Conservation (phyloP, 2,797 vertebrate genomes). For the Linurgus olivaceus region DNA sequence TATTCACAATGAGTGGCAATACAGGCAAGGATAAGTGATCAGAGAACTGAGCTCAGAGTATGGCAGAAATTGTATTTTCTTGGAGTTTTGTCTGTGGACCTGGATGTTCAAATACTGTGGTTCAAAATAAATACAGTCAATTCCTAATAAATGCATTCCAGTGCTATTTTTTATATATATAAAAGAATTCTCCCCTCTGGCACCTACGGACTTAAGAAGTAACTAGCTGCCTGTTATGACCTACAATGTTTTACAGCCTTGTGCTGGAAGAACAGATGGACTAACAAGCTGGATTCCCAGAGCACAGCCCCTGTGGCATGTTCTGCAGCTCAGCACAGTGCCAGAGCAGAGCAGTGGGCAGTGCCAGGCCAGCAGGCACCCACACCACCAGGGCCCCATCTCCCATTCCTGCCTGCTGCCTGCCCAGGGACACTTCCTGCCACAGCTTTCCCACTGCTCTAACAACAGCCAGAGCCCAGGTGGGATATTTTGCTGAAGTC, state of each 20-base stretch:
- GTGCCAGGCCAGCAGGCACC: not conserved
- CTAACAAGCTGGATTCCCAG: conserved; percentile 6
- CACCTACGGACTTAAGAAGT: conserved; percentile 6
- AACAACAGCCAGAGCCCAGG: not conserved
- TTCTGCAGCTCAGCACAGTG: not conserved
- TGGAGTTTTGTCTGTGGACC: not conserved
- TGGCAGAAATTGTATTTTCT: not conserved
- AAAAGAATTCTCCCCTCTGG: not conserved
- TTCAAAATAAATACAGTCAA: conserved; percentile 35
- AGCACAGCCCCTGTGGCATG: not conserved
- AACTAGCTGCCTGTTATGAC: conserved; percentile 6
- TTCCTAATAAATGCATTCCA: conserved; percentile 14
- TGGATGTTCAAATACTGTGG: not conserved
- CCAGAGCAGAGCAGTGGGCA: not conserved
- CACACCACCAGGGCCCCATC: not conserved
- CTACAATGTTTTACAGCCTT: not conserved
- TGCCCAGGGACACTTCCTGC: not conserved
- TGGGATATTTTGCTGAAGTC: not conserved
- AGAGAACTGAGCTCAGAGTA: not conserved
- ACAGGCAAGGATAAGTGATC: not conserved
- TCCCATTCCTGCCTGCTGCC: not conserved
- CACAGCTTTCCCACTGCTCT: not conserved
- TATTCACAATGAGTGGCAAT: not conserved
- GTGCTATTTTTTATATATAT: not conserved
- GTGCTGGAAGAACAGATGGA: not conserved